Conservation (phyloP, 2,888 invertebrate species). For the Trissoscelio sp. region DNA sequence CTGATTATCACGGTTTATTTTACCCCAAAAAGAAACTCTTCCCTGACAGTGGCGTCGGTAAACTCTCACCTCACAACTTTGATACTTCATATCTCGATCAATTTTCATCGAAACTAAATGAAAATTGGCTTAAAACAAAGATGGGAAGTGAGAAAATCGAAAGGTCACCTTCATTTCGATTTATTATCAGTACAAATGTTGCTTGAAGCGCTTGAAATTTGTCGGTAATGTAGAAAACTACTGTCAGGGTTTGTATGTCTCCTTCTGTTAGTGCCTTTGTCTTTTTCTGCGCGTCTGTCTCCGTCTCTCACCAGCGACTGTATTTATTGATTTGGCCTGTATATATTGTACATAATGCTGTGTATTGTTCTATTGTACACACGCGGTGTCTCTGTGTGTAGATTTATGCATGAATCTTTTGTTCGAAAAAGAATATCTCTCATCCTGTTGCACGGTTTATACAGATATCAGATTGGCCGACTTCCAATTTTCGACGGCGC, state of each 20-base stretch:
- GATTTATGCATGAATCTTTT: conserved; percentile 67
- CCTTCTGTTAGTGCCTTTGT: background rate
- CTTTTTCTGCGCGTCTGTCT: conserved; percentile 12
- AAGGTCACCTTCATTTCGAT: background rate
- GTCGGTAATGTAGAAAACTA: conserved; percentile 22
- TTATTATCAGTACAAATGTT: background rate
- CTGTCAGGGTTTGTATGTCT: background rate
- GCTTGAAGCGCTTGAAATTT: background rate
- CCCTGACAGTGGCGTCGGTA: conserved; percentile 7
- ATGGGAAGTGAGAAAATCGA: conserved; percentile 6
- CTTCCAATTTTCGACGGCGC: conserved; percentile 60
- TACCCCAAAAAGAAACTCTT: background rate
- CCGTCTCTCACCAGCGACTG: conserved; percentile 26
- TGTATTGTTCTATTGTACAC: conserved; percentile 64
- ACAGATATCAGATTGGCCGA: conserved; percentile 64
- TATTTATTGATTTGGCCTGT: conserved; percentile 65
- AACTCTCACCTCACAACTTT: conserved; percentile 25
- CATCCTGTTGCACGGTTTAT: conserved; percentile 65
- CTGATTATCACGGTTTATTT: background rate
- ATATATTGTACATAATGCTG: conserved; percentile 64
- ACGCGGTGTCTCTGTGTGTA: conserved; percentile 54
- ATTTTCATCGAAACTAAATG: background rate
- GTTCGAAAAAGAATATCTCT: conserved; percentile 64
- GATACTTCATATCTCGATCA: background rate
- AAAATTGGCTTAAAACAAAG: background rate